A percentile compares a stretch with the other conserved stretches of the same genome.
These are phyloP conservation scores for Phrynocephalus versicolor DNA, from an alignment of 2,113 vertebrate genomes.

Conservation along the genomic window DNA sequence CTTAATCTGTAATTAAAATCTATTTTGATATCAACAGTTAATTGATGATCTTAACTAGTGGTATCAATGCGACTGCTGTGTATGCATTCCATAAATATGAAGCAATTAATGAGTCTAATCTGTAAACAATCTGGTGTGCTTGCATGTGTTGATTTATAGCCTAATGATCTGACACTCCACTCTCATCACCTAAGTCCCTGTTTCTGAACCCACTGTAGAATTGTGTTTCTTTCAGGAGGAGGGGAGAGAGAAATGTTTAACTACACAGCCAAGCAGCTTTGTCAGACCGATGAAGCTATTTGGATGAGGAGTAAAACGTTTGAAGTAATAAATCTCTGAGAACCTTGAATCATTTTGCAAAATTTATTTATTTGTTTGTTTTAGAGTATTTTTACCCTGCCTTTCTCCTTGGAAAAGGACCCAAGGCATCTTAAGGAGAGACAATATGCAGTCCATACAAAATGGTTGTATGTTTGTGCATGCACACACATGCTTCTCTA, in stretches of 20 bases:
- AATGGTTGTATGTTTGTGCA: background rate
- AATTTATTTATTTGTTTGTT: no score
- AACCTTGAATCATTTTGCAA: no score
- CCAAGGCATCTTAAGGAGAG: no score
- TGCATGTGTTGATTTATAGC: background rate
- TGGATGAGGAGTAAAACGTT: no score
- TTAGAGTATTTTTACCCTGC: no score
- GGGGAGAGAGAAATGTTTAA: no score
- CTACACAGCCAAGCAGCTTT: no score
- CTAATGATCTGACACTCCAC: background rate
- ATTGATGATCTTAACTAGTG: slow-evolving; percentile 49
- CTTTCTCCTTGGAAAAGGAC: no score
- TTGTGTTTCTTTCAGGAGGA: background rate
- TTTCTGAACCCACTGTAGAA: background rate
- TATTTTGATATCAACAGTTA: slow-evolving; percentile 54
- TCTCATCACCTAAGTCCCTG: background rate
- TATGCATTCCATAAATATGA: slow-evolving; percentile 18
- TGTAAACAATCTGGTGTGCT: slow-evolving; percentile 10
- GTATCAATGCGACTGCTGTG: slow-evolving; percentile 45
- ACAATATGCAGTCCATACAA: no score
- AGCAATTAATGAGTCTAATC: slow-evolving; percentile 39
- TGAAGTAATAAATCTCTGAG: no score
- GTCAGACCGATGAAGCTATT: no score
- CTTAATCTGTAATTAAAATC: slow-evolving; percentile 62
- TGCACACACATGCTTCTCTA: background rate